phyloP scores from a whole-genome alignment of 2,797 vertebrate genomes.

The Cirrhinus mrigala region DNA sequence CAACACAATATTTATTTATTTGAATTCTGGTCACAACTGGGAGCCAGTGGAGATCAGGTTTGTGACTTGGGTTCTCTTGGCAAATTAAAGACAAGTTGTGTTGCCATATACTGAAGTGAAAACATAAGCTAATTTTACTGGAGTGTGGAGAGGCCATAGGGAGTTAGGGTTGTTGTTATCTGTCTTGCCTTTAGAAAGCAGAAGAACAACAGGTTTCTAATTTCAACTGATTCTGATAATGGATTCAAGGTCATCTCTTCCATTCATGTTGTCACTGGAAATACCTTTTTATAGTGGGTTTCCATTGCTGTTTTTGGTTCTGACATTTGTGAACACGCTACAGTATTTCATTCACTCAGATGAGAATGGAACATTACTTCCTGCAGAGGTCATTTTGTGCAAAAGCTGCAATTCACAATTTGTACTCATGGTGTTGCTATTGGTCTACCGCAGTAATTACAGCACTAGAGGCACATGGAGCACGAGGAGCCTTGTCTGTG shows the following conservation, averaged over 20 bases:
- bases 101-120: background rate
- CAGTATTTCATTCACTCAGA: background rate
- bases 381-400: background rate
- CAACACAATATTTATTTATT: background rate
- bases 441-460: background rate
- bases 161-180: background rate
- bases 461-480: background rate
- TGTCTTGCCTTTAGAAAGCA: background rate
- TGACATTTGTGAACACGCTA: background rate
- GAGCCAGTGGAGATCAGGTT: background rate
- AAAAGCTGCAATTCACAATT: background rate
- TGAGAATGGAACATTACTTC: background rate
- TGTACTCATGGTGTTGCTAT: constrained; percentile 45
- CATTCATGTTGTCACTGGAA: background rate
- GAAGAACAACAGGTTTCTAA: background rate
- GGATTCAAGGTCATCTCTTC: background rate
- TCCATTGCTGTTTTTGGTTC: background rate
- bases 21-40: background rate
- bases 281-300: background rate
- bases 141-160: background rate
- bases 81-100: background rate
- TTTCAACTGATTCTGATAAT: background rate
- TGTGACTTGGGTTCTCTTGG: background rate
- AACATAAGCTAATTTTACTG: background rate
- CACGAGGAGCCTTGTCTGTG: background rate